Percentiles rank a stretch among this genome's conserved stretches.
Evolutionary conservation across 2,888 invertebrate species (phyloP).

Genomic region (Hirtodrosophila cameraria): DNA sequence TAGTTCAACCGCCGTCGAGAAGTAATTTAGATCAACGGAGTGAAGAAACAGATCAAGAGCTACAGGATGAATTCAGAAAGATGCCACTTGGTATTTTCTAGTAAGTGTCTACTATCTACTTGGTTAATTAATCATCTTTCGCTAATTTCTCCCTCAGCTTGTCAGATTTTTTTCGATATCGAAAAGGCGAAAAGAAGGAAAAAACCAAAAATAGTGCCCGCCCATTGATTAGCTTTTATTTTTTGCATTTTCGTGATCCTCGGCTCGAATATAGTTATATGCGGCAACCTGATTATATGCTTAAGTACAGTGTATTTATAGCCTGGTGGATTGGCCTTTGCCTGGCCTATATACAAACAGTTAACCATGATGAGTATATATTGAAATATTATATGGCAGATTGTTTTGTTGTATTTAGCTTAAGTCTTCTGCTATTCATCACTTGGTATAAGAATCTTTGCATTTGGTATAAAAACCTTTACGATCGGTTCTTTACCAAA

Average conservation of each 20-base stretch:
- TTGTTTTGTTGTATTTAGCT: background rate
- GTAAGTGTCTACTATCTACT: slow-evolving; percentile 84
- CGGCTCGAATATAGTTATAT: slow-evolving; percentile 89
- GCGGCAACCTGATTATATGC: slow-evolving; percentile 90
- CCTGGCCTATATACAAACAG: slow-evolving; percentile 85
- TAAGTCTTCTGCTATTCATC: slow-evolving; percentile 87
- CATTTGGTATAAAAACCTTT: slow-evolving; percentile 86
- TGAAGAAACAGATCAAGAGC: slow-evolving; percentile 85
- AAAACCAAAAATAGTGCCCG: background rate
- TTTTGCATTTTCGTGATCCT: slow-evolving; percentile 87
- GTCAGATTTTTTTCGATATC: background rate
- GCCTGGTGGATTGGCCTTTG: slow-evolving; percentile 86
- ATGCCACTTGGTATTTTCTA: slow-evolving; percentile 91
- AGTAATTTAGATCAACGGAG: too few species aligned
- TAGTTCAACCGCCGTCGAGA: background rate
- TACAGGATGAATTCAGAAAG: slow-evolving; percentile 91
- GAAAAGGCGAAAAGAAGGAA: background rate
- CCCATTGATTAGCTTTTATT: slow-evolving; percentile 81
- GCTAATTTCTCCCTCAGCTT: background rate
- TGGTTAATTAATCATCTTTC: background rate
- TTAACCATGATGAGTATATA: background rate
- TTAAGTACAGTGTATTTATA: slow-evolving; percentile 90
- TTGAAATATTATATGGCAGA: background rate
- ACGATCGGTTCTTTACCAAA: too few species aligned
- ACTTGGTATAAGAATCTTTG: slow-evolving; percentile 91